Base-by-base conservation (phyloP, 2,113 vertebrate species). In the Danionella cerebrum region DNA sequence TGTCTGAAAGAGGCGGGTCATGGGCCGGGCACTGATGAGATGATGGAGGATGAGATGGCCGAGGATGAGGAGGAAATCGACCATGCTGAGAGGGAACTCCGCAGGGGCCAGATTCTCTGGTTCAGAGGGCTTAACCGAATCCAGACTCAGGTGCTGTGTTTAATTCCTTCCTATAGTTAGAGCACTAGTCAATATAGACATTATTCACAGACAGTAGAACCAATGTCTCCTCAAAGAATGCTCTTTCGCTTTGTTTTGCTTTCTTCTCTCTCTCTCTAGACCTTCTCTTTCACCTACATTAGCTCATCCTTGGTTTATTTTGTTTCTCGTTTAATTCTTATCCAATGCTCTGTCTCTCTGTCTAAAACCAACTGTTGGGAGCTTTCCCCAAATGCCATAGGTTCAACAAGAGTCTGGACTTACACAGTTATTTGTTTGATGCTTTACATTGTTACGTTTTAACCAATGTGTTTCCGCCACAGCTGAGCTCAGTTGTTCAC, bases 21-120 rank as follows among this genome's bases (percentile, higher is more conserved):
- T 0, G 91, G 91, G 41, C 86, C 90, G 0, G 89, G 90, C 64
- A 87, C 90, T 0, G 89, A 89, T 0, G 92, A 92, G 57, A 90
- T 94, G 59, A 87, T 89, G 0, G 91, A 91, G 0, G 93, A 95
- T 69, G 93, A 94, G 70, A 39, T 92, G 66, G 91, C 91, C 0
- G 93, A 95, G 68, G 93, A 93, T 1, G 93, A 94, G 67, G 93
- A 94, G 63, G 93, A 94, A 85, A 95, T 95, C 0, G 93, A 95
- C 84, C 93, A 93, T 0, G 93, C 93, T 0, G 93, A 94, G 76
- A 80, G 93, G 29, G 93, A 95, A 79, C 87, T 94, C 41, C 88
- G 92, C 63, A 85, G 91, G 2, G 91, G 93, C 57, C 93, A 95
- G 86, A 92, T 95, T 84, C 90, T 95, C 73, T 95, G 93, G 93